Base-by-base conservation (phyloP, 23 tunicate genomes). In the Diplosoma virens region DNA sequence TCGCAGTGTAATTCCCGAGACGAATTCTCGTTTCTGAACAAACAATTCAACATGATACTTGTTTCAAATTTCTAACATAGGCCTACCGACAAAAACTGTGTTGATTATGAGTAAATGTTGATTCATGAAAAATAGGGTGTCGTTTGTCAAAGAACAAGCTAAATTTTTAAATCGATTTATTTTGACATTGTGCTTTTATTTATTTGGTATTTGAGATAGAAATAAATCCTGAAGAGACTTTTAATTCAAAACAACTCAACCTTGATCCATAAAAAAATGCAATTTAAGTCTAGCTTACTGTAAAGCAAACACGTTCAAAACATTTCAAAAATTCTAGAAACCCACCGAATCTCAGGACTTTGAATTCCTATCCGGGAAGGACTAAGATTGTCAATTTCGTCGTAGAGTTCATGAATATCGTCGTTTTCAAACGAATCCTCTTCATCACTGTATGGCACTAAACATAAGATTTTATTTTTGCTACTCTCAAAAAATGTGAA, bases 351-450 rank as follows among this genome's bases (percentile, higher is more conserved):
- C 7, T 16, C 35, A 21, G 5, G 6, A 5, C n/a, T 52, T 16
- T 67, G 35, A 52, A 33, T 21, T 4, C 58, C 80, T 25, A 46
- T 32, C 14, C 88, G 58, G 33, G 96, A 89, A 9, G 96, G 96
- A 50, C 86, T 83, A 2, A 89, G 81, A 1, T 60, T 32, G 65
- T 82, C 96, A 0, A 89, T 77, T 46, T 89, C 96, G 63, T 89
- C 96, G 47, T 82, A 89, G 28, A 89, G 82, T 22, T 47, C 65
- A 64, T 89, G 96, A 30, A 87, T 35, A 41, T 78, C 80, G 29
- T 75, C 71, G 16, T 79, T 83, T 58, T 73, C 78, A 0, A 61
- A 32, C 6, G 95, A 87, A 30, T 80, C 45, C 9, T 80, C 84
- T 20, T 68, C 78, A 48, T 72, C 78, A 25, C 78, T 72, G 34